Conservation (phyloP, 1,140 invertebrate species). For the Heliconius melpomene region DNA sequence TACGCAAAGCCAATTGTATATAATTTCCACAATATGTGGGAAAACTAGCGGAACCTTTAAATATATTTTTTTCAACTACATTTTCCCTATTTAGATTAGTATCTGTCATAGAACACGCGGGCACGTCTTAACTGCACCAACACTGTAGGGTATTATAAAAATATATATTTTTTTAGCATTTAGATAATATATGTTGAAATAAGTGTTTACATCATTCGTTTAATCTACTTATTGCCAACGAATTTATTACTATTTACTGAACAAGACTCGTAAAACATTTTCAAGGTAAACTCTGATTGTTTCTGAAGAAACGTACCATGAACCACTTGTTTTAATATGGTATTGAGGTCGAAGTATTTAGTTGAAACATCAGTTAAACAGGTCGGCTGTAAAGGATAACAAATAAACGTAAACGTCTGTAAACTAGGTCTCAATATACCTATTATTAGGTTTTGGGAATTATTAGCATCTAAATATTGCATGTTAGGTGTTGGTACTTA, state of each 20-base stretch:
- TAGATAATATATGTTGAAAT: neutral
- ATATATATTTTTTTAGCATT: neutral
- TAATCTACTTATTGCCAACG: constrained; percentile 46
- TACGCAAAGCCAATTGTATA: no score
- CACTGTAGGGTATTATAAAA: no score
- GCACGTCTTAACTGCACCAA: no score
- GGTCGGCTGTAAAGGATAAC: constrained; percentile 61
- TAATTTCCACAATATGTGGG: no score
- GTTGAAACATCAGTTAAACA: constrained; percentile 64
- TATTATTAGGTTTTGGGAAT: constrained; percentile 27
- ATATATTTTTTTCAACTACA: no score
- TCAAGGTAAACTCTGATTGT: constrained; percentile 75
- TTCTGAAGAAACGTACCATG: constrained; percentile 41
- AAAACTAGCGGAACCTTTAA: no score
- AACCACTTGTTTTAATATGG: constrained; percentile 53
- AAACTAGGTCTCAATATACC: constrained; percentile 30
- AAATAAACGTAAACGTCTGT: constrained; percentile 33
- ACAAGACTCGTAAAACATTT: constrained; percentile 62
- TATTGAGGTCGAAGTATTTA: constrained; percentile 67
- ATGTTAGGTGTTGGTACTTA: no score
- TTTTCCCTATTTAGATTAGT: no score
- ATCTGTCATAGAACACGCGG: no score
- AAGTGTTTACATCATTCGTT: neutral
- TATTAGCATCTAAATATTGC: constrained; percentile 20
- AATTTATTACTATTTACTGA: constrained; percentile 57